Evolutionary conservation across 1,140 invertebrate species (phyloP).

Genomic region (Ips typographus): DNA sequence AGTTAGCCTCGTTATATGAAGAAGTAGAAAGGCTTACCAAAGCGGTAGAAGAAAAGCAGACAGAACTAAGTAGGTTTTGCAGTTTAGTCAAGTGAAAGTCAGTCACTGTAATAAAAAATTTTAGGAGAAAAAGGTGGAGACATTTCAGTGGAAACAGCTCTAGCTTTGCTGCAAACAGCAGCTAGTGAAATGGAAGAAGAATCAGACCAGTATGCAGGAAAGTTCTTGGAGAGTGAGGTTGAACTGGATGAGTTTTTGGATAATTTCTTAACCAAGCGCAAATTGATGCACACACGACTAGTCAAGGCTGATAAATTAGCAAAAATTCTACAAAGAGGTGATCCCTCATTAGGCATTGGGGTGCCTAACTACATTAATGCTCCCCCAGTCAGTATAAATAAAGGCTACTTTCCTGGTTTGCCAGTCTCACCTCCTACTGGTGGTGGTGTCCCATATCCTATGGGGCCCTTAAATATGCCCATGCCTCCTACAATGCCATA

Average conservation of each 20-base stretch:
- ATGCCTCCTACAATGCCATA: slow-evolving; percentile 53
- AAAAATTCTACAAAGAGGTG: slow-evolving; percentile 66
- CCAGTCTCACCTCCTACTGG: slow-evolving; percentile 15
- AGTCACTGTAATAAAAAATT: not conserved
- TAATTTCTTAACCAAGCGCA: slow-evolving; percentile 71
- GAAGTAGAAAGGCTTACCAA: slow-evolving; percentile 66
- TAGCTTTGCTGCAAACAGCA: slow-evolving; percentile 81
- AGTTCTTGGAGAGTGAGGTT: slow-evolving; percentile 71
- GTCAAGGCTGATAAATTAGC: slow-evolving; percentile 86
- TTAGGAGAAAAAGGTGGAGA: slow-evolving; percentile 68
- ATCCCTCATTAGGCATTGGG: slow-evolving; percentile 43
- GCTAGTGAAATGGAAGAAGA: slow-evolving; percentile 86
- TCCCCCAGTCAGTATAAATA: slow-evolving; percentile 46
- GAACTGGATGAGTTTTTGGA: slow-evolving; percentile 79
- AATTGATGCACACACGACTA: slow-evolving; percentile 75
- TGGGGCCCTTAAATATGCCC: slow-evolving; percentile 60
- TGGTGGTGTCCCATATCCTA: slow-evolving; percentile 53
- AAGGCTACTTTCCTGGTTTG: slow-evolving; percentile 50
- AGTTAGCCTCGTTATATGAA: slow-evolving; percentile 68
- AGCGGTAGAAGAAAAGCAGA: slow-evolving; percentile 67
- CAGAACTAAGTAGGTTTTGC: slow-evolving; percentile 61
- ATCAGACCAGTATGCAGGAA: slow-evolving; percentile 76
- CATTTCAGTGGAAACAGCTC: slow-evolving; percentile 75
- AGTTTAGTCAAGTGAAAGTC: not conserved
- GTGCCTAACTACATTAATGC: slow-evolving; percentile 49